Evolutionary conservation across 2,113 vertebrate species (phyloP).

Genomic region (cattle (Bos taurus)): DNA sequence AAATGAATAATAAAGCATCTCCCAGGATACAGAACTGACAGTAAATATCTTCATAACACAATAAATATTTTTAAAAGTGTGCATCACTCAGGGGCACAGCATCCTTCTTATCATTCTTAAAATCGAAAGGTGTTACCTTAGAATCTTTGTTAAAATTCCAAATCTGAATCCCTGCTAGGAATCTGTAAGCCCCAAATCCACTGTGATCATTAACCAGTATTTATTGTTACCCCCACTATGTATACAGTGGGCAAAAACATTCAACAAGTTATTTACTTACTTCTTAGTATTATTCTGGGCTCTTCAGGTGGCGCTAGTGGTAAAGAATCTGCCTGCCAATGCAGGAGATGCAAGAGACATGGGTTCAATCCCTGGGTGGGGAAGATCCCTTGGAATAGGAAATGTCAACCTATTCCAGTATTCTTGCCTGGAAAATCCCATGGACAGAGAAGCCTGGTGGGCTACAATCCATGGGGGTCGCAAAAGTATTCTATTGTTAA

Average conservation of each 20-base stretch:
- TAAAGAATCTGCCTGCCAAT: neutral
- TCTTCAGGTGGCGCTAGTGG: neutral
- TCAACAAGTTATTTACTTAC: neutral
- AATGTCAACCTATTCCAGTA: neutral
- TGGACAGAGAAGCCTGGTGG: neutral
- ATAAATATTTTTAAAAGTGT: neutral
- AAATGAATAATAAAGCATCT: neutral
- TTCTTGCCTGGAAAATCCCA: neutral
- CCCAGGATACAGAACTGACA: neutral
- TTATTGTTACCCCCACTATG: neutral
- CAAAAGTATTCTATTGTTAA: neutral
- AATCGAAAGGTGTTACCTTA: neutral
- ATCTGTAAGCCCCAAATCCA: neutral
- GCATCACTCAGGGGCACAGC: neutral
- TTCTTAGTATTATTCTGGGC: neutral
- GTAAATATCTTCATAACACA: neutral
- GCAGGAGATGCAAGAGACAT: neutral
- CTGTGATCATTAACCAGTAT: neutral
- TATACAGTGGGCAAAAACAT: neutral
- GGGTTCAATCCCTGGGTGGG: neutral
- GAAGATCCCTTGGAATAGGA: neutral
- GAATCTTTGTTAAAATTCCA: neutral
- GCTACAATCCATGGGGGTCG: accelerated
- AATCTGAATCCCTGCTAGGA: neutral
- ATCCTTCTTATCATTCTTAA: neutral